Evolutionary conservation across 2,888 invertebrate genomes (phyloP).

Genomic region (Syritta pipiens): DNA sequence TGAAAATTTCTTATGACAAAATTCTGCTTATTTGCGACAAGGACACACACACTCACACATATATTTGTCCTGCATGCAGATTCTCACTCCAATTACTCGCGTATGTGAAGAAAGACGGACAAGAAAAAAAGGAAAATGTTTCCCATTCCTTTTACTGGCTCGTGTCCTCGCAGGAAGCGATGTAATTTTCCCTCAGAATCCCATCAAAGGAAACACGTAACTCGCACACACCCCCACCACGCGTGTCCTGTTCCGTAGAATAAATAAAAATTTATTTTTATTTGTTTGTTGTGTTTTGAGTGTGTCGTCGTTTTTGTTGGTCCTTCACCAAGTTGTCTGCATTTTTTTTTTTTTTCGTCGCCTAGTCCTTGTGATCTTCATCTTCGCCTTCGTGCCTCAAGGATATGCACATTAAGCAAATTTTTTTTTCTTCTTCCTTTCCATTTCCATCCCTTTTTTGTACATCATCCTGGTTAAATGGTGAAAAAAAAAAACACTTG

Average conservation of each 20-base stretch:
- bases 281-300: conserved; percentile 6
- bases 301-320: neutral
- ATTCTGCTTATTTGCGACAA: neutral
- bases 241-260: conserved; percentile 8
- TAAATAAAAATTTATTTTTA: conserved; percentile 47
- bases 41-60: no score
- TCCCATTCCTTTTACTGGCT: neutral
- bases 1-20: no score
- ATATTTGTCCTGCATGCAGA: neutral
- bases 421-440: neutral
- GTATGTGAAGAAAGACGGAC: no score
- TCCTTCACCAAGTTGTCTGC: conserved; percentile 12
- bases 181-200: conserved; percentile 14
- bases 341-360: neutral
- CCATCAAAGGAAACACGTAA: conserved; percentile 6
- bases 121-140: no score
- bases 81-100: conserved; percentile 1
- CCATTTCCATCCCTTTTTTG: neutral
- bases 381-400: conserved; percentile 21
- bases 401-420: conserved; percentile 48
- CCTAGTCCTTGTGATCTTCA: conserved; percentile 9
- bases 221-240: neutral
- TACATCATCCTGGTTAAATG: conserved; percentile 4
- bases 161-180: neutral
- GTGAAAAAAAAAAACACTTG: conserved; percentile 12